Percentiles rank a stretch among this genome's conserved stretches.
Evolutionary conservation across 2,888 invertebrate genomes (phyloP).

Genomic region (Anthrax anthrax): DNA sequence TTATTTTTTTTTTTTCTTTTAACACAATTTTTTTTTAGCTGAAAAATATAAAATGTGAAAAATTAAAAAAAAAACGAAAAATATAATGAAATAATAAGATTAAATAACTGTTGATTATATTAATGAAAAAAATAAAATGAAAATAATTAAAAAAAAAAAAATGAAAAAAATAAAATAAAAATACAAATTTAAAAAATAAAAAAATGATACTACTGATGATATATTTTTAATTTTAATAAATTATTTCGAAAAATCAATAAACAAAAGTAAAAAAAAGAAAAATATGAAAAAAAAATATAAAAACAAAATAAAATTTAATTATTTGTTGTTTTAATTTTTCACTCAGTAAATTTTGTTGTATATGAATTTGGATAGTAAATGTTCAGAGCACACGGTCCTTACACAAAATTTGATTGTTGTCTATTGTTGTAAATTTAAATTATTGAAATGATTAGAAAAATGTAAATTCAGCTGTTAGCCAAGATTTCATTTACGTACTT

Average conservation of each 20-base stretch:
- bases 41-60: no score
- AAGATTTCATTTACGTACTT: no score
- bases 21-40: no score
- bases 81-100: not conserved
- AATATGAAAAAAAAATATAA: not conserved
- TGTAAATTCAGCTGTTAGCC: no score
- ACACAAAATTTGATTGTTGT: no score
- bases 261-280: not conserved
- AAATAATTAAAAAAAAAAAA: not conserved
- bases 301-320: slow-evolving; percentile 21
- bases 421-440: no score
- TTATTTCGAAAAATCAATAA: not conserved
- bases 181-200: not conserved
- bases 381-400: no score
- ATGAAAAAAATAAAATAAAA: not conserved
- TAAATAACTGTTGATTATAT: not conserved
- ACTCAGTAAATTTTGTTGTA: no score
- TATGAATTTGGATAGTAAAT: no score
- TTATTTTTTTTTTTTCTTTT: no score
- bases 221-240: slow-evolving; percentile 1
- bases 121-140: not conserved
- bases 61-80: not conserved
- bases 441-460: no score
- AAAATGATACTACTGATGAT: not conserved
- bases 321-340: no score